Percentiles rank a stretch among this genome's conserved stretches.
Conservation (phyloP, 2,888 invertebrate species). For the Drosophila rellima region DNA sequence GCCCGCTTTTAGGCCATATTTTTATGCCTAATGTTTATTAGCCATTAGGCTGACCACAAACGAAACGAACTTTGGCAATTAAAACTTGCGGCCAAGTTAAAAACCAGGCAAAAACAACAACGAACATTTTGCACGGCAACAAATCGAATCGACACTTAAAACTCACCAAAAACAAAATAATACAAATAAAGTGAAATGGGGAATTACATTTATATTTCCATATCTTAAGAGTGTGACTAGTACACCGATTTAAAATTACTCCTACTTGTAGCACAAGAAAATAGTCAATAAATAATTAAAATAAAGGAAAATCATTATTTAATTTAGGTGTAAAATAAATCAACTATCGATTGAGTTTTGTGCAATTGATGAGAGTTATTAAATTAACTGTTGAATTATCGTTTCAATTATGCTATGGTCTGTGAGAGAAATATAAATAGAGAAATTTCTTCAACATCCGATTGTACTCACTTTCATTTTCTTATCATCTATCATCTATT, state of each 20-base stretch:
- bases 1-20: slow-evolving; percentile 61
- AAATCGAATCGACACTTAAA: slow-evolving; percentile 14
- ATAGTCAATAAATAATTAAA: too few species aligned
- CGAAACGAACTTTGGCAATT: slow-evolving; percentile 73
- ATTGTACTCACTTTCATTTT: too few species aligned
- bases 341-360: not conserved
- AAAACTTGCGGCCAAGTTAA: slow-evolving; percentile 59
- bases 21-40: slow-evolving; percentile 69
- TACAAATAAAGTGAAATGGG: not conserved
- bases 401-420: too few species aligned
- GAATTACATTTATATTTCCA: not conserved
- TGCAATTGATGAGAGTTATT: not conserved
- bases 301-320: not conserved
- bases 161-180: not conserved
- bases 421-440: not conserved
- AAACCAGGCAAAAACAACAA: not conserved
- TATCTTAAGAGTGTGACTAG: too few species aligned
- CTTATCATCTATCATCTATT: too few species aligned
- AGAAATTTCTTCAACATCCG: too few species aligned
- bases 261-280: too few species aligned
- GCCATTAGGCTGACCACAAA: slow-evolving; percentile 69
- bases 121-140: not conserved
- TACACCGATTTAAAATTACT: too few species aligned
- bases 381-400: not conserved
- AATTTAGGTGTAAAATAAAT: not conserved